Conservation (phyloP, 1,140 invertebrate genomes). For the Odontomachus brunneus region DNA sequence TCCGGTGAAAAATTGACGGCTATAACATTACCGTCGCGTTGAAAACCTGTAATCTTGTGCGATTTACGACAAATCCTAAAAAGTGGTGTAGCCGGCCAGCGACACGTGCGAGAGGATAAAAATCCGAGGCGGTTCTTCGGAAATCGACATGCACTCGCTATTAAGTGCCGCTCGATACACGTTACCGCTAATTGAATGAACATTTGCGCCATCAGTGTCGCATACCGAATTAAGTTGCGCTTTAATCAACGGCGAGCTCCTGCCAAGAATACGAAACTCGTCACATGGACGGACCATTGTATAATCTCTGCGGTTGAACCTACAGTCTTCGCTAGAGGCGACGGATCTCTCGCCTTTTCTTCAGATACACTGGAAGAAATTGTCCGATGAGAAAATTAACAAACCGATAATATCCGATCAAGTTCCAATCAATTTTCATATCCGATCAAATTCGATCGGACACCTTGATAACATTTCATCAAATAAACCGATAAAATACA, state of each 20-base stretch:
- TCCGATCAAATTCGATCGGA: too few relatives aligned
- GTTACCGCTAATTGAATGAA: conserved; percentile 24
- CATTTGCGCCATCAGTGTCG: conserved; percentile 11
- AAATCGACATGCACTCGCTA: neutral
- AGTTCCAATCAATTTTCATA: too few relatives aligned
- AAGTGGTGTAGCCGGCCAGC: neutral
- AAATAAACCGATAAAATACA: too few relatives aligned
- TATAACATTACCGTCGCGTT: neutral
- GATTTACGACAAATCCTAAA: conserved; percentile 34
- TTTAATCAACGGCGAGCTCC: conserved; percentile 17
- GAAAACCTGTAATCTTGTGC: conserved; percentile 32
- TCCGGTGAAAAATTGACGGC: conserved; percentile 21
- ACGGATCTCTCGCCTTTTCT: neutral
- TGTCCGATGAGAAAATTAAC: too few relatives aligned
- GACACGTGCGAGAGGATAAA: conserved; percentile 10
- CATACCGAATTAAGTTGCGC: conserved; percentile 15
- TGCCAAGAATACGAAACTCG: conserved; percentile 30
- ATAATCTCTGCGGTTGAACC: neutral
- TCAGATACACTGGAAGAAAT: too few relatives aligned
- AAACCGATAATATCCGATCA: too few relatives aligned
- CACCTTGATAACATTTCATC: too few relatives aligned
- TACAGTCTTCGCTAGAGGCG: neutral
- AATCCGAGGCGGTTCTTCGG: neutral
- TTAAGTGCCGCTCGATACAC: neutral
- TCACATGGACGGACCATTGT: neutral